Conservation (phyloP, 2,797 vertebrate species). For the Gymnoscopelus microlampas region DNA sequence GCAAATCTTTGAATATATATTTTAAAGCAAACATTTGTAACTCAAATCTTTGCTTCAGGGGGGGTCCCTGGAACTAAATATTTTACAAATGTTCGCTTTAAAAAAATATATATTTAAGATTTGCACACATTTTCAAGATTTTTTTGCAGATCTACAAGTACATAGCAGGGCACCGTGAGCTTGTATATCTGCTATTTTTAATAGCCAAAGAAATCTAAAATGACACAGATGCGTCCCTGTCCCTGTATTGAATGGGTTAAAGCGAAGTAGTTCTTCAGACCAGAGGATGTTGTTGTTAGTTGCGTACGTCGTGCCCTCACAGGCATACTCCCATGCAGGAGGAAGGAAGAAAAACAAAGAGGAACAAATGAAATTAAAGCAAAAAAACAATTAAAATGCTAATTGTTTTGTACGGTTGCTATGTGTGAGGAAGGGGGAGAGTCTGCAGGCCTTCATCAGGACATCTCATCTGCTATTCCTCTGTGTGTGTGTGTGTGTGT, state of each 20-base stretch:
- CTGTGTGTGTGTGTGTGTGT: constrained; percentile 12
- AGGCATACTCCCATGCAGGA: constrained; percentile 57
- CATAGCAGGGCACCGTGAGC: too few relatives aligned
- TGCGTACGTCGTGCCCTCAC: constrained; percentile 52
- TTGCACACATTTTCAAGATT: too few relatives aligned
- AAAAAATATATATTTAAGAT: too few relatives aligned
- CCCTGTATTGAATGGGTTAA: background rate
- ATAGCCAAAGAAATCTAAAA: too few relatives aligned
- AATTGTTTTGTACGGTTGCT: constrained; percentile 68
- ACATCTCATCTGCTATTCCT: constrained; percentile 47
- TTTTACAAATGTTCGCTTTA: too few relatives aligned
- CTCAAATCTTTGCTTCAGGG: too few relatives aligned
- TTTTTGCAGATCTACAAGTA: too few relatives aligned
- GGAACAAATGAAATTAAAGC: constrained; percentile 63
- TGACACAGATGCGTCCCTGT: too few relatives aligned
- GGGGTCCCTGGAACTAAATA: too few relatives aligned
- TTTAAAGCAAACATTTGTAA: too few relatives aligned
- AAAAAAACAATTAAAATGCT: constrained; percentile 78
- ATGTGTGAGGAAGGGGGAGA: constrained; percentile 45
- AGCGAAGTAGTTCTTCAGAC: constrained; percentile 38
- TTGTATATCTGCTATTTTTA: too few relatives aligned
- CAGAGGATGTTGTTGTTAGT: constrained; percentile 53
- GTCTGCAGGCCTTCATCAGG: constrained; percentile 59
- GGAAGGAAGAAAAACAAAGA: constrained; percentile 52
- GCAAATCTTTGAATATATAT: too few relatives aligned